phyloP scores from a whole-genome alignment of 2,797 vertebrate species.

The Buceros bicornis region DNA sequence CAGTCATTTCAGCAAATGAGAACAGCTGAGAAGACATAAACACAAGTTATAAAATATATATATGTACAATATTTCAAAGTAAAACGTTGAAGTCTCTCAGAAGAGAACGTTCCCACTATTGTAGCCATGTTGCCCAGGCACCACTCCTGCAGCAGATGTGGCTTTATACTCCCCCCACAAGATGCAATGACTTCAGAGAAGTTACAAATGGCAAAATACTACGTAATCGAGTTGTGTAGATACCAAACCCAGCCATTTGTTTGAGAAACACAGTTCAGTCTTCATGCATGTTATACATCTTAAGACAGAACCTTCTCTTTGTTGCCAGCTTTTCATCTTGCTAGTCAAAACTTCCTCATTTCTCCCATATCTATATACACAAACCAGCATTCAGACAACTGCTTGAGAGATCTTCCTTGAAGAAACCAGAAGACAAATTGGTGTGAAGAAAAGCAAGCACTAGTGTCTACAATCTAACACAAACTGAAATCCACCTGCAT shows the following conservation, averaged over 20 bases:
- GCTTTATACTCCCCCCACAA: neutral
- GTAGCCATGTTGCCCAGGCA: neutral
- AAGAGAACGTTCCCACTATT: neutral
- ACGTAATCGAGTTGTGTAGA: neutral
- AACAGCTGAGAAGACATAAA: constrained; percentile 10
- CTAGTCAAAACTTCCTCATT: neutral
- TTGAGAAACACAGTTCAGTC: neutral
- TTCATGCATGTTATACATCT: neutral
- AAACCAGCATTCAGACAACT: neutral
- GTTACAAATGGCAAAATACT: neutral
- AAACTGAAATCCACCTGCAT: neutral
- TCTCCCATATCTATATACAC: neutral
- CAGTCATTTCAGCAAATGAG: neutral
- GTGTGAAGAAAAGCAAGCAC: neutral
- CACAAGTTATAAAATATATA: neutral
- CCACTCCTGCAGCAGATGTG: neutral
- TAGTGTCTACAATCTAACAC: neutral
- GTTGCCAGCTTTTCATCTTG: neutral
- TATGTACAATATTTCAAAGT: neutral
- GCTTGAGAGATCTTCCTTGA: neutral
- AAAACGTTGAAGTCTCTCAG: neutral
- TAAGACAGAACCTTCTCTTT: neutral
- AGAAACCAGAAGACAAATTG: neutral
- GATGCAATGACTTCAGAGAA: neutral
- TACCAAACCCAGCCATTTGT: neutral